Conservation (phyloP, 2,113 vertebrate genomes). For the Pangasianodon hypophthalmus region DNA sequence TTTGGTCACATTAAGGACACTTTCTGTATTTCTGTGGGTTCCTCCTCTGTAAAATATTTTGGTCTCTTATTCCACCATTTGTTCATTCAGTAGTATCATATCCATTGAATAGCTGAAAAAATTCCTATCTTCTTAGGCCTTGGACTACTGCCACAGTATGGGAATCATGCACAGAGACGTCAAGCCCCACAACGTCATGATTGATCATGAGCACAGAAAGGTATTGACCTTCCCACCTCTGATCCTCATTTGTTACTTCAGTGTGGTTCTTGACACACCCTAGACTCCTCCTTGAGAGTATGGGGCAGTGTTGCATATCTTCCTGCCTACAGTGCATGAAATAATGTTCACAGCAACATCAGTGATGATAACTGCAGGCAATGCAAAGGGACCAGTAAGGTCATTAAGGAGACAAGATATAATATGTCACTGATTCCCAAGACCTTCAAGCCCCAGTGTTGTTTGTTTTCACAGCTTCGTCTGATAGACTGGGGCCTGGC, state of each 20-base stretch:
- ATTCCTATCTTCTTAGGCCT: slow-evolving; percentile 40
- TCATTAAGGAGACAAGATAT: not conserved
- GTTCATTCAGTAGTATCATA: not conserved
- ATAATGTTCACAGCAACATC: not conserved
- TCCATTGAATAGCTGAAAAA: not conserved
- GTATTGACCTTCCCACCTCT: slow-evolving; percentile 16
- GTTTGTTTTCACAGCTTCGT: slow-evolving; percentile 60
- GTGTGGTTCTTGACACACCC: not conserved
- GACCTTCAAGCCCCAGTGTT: not conserved
- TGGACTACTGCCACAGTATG: slow-evolving; percentile 63
- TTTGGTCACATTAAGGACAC: not conserved
- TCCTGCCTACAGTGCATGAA: not conserved
- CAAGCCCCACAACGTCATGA: slow-evolving; percentile 61
- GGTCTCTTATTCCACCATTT: not conserved
- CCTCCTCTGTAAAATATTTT: not conserved
- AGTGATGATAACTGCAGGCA: not conserved
- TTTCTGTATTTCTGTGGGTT: not conserved
- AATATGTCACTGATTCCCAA: not conserved
- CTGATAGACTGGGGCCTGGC: slow-evolving; percentile 73
- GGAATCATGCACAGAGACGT: slow-evolving; percentile 62
- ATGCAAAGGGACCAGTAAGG: not conserved
- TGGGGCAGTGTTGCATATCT: not conserved
- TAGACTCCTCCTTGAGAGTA: not conserved
- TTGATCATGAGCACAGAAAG: slow-evolving; percentile 62
- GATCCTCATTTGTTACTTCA: not conserved